Evolutionary conservation across 2,888 invertebrate genomes (phyloP), one percentile per base, ranked within the genome.

Genomic region (Calameuta pallipes): DNA sequence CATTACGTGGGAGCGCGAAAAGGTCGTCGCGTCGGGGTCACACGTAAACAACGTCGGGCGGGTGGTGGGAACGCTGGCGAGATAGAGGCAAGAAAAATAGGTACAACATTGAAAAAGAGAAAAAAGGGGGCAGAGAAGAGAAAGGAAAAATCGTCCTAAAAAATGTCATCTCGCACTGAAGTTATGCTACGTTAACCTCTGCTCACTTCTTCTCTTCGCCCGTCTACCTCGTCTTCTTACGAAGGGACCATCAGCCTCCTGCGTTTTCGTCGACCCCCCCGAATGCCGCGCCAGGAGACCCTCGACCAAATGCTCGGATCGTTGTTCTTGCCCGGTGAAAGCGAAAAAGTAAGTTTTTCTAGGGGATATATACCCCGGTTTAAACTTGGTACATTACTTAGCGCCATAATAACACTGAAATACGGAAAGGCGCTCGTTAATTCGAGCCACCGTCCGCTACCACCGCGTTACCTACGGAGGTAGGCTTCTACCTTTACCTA

Each of bases 401-500:
- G 73, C 76, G 75, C 75, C 75, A 82, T 85, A 82, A 83, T 80
- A 82, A 78, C 75, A 76, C 73, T 75, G 73, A 75, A 73, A 83
- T 79, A 77, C 80, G 80, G 80, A 84, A 80, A 80, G 78, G 71
- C 74, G 76, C 83, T 84, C 84, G 84, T 84, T 84, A 84, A 83
- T 83, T 82, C 82, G 82, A 75, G 77, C 78, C 79, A 76, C 73
- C 74, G 79, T 78, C 75, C 73, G 78, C 31, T 30, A 0, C 4
- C 71, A 15, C 12, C 33, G 31, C 71, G 33, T 31, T 30, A 70
- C 70, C 70, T 33, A 33, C 30, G 13, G 6, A 15, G 0, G 41
- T 41, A 41, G 15, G 6, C 15, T 23, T 6, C 15, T 41, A 41
- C 41, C 41, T 15, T 15, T 41, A 41, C 15, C 41, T 41, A 56